phyloP scores from a whole-genome alignment of 2,113 vertebrate genomes.

The Tragelaphus strepsiceros region DNA sequence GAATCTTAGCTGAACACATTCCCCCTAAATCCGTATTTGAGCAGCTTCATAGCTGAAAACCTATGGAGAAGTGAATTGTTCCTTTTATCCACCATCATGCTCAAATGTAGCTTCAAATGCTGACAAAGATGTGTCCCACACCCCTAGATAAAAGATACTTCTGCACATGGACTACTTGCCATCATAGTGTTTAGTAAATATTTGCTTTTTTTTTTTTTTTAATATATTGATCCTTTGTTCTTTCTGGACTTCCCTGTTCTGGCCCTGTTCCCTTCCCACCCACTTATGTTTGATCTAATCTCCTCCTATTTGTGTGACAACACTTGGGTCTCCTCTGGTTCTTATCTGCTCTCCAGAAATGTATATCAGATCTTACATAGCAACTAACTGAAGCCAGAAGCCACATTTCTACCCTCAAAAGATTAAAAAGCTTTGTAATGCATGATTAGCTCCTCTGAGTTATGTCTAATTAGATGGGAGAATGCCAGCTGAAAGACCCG shows the following conservation, averaged over 20 bases:
- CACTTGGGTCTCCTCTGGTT: background rate
- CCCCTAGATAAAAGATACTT: background rate
- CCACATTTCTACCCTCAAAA: background rate
- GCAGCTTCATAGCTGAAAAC: background rate
- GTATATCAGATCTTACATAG: background rate
- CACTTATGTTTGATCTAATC: background rate
- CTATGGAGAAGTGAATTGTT: background rate
- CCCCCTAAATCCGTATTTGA: background rate
- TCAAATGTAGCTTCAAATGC: background rate
- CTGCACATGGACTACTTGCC: background rate
- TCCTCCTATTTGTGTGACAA: background rate
- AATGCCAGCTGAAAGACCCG: background rate
- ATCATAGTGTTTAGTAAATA: slow-evolving; percentile 45
- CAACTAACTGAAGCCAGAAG: background rate
- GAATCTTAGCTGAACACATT: background rate
- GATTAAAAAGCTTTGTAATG: background rate
- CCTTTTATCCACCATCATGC: background rate
- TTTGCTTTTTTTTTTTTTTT: slow-evolving; percentile 9
- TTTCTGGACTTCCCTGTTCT: slow-evolving; percentile 57
- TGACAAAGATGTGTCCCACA: background rate
- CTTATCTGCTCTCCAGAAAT: background rate
- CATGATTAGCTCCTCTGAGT: background rate
- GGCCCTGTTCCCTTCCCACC: slow-evolving; percentile 13
- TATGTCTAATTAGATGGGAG: background rate
- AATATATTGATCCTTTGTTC: slow-evolving; percentile 24